Evolutionary conservation across 1,140 invertebrate species (phyloP), one percentile per base, ranked within the genome.

Genomic region (Bombus impatiens): DNA sequence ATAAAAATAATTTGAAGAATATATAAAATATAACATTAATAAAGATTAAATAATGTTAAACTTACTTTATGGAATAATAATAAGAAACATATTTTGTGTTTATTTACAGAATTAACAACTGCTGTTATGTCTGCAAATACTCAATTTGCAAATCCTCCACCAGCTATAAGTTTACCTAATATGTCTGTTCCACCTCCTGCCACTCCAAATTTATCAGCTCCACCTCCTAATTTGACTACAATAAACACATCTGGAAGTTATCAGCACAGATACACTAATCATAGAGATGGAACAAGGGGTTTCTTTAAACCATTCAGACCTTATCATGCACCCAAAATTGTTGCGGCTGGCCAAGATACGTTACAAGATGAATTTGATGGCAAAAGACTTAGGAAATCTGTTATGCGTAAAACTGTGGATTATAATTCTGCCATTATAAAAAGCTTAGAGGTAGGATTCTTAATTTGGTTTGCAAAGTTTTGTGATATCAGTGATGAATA

Each of bases 401-500:
- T 99, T 81, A 99, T 99, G 96, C 96, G 99, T 90, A 99, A 99
- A 96, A 99, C 99, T 68, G 98, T 99, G 68, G 99, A 99, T 96
- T 99, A 99, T 95, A 99, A 99, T 96, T 97, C 98, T n/a, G 97
- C 99, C 57, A 97, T 99, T 89, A 98, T 99, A 78, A 98, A 98
- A 93, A 97, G 97, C 92, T 95, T 99, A 90, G 98, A 99, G 96
- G 97, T 97, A 95, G 94, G 82, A 13, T 22, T 87, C 28, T 67
- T 47, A 74, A 59, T 77, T 57, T 44, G 70, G 25, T 0, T 79
- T 70, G 68, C 44, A 1, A 70, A 86, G 28, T 71, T 53, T 44
- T 18, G 15, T 62, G 13, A 15, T 47, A 22, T 44, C 18, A 35
- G 15, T 47, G 4, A 37, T 42, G 28, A 72, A 22, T 18, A 6